Conservation (phyloP, 2,888 invertebrate genomes). For the Slavum lentiscoides region DNA sequence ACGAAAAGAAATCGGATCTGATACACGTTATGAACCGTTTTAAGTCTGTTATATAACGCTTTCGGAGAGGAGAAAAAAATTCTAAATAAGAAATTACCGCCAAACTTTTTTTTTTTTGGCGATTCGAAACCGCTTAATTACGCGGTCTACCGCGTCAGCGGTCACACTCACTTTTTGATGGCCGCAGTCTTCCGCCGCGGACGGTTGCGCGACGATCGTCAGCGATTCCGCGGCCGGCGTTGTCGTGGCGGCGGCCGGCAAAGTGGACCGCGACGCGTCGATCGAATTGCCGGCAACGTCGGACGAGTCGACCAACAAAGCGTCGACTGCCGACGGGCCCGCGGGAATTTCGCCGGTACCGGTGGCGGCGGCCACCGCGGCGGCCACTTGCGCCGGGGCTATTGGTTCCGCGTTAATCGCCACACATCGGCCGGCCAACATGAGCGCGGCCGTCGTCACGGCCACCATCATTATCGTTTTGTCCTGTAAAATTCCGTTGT, state of each 20-base stretch:
- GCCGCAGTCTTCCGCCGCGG: neutral
- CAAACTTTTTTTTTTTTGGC: neutral
- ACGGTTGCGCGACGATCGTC: neutral
- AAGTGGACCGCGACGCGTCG: neutral
- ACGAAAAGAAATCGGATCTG: no score
- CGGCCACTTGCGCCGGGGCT: conserved; percentile 36
- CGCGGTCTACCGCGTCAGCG: neutral
- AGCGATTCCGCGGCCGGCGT: neutral
- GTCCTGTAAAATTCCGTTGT: neutral
- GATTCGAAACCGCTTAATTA: conserved; percentile 4
- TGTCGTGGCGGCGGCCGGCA: no score
- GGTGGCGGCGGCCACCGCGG: conserved; percentile 30
- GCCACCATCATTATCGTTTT: neutral
- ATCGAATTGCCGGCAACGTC: neutral
- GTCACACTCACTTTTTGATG: neutral
- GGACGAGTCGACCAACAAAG: neutral
- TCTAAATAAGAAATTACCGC: no score
- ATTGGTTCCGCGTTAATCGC: conserved; percentile 23
- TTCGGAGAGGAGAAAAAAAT: no score
- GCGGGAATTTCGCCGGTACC: neutral
- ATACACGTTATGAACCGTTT: no score
- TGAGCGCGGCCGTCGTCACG: neutral
- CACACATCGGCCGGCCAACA: neutral
- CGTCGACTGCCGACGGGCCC: neutral
- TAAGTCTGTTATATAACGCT: no score